Conservation (phyloP, 2,888 invertebrate species). For the Eilema caniola region DNA sequence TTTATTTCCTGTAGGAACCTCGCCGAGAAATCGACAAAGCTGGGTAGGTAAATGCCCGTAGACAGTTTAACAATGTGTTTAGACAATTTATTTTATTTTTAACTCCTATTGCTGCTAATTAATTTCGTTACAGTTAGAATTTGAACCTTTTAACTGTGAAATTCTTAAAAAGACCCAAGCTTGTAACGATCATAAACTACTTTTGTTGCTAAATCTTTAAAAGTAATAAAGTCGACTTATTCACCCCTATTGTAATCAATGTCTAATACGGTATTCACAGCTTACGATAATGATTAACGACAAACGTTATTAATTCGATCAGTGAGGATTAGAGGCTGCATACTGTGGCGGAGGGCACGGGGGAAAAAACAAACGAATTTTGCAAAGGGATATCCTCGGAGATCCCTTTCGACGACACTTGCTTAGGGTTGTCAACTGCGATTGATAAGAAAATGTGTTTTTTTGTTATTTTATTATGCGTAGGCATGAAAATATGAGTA, state of each 20-base stretch:
- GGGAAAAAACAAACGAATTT: slow-evolving; percentile 83
- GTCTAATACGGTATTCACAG: slow-evolving; percentile 83
- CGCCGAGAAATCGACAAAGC: no score
- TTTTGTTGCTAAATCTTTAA: slow-evolving; percentile 63
- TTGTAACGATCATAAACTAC: slow-evolving; percentile 49
- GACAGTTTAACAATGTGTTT: no score
- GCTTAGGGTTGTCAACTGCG: slow-evolving; percentile 37
- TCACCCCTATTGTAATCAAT: slow-evolving; percentile 81
- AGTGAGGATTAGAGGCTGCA: slow-evolving; percentile 77
- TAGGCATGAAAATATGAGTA: no score
- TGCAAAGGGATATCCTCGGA: slow-evolving; percentile 70
- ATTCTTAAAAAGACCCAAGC: not conserved
- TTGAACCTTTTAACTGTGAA: no score
- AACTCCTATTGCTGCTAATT: no score
- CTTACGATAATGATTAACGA: slow-evolving; percentile 86
- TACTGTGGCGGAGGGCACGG: slow-evolving; percentile 68
- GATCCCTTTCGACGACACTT: slow-evolving; percentile 51
- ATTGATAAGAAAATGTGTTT: not conserved
- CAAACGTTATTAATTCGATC: slow-evolving; percentile 85
- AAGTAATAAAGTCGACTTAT: slow-evolving; percentile 76
- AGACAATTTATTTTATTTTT: no score
- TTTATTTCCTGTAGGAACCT: not conserved
- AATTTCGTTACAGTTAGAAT: not conserved
- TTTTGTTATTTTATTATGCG: no score
- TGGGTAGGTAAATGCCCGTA: no score